phyloP scores from a whole-genome alignment of 2,888 invertebrate genomes.

The Troilus luridus region DNA sequence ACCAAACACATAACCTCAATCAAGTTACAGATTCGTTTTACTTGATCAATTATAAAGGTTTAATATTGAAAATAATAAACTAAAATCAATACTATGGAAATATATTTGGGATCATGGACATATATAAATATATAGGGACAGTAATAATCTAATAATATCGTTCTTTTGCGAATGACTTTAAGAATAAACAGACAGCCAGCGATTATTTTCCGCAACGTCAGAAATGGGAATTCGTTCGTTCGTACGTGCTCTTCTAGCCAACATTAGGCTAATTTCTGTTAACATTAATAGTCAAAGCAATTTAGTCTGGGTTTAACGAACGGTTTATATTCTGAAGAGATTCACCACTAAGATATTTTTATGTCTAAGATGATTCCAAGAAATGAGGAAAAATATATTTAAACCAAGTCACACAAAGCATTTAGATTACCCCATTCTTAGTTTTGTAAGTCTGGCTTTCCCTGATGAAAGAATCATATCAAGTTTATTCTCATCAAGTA shows the following conservation, averaged over 20 bases:
- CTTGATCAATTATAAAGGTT: no score
- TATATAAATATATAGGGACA: background rate
- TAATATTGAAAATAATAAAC: no score
- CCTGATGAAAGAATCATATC: no score
- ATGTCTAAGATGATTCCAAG: background rate
- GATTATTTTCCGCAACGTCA: conserved; percentile 26
- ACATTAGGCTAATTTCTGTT: conserved; percentile 4
- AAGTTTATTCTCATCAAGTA: no score
- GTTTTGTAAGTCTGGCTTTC: no score
- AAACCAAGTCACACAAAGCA: background rate
- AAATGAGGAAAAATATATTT: background rate
- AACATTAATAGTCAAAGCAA: background rate
- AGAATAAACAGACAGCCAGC: background rate
- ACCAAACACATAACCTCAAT: no score
- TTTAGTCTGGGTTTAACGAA: background rate
- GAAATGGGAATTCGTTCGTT: background rate
- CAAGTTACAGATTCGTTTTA: no score
- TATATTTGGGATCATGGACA: no score
- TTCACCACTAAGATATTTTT: background rate
- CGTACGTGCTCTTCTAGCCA: background rate
- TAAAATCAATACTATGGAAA: no score
- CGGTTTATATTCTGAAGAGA: background rate
- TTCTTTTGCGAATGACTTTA: background rate
- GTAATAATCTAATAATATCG: background rate
- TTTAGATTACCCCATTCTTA: no score